Evolutionary conservation across 2,113 vertebrate species (phyloP).

Genomic region (Nycticorax nycticorax): DNA sequence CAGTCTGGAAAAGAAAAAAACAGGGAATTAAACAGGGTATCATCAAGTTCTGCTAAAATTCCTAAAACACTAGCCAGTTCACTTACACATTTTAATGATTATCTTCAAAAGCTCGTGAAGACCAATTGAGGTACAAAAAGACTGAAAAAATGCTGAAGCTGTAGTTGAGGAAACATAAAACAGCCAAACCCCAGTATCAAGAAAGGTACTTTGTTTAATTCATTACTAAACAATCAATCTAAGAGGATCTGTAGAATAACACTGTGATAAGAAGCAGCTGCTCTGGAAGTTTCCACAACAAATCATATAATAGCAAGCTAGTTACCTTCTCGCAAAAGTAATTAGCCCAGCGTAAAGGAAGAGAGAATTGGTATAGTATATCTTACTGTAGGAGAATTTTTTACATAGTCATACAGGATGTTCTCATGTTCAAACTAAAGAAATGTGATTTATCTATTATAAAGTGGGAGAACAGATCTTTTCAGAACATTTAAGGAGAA

Average conservation of each 20-base stretch:
- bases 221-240: background rate
- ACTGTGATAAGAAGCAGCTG: background rate
- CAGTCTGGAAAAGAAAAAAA: background rate
- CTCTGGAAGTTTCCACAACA: background rate
- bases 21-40: background rate
- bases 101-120: background rate
- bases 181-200: background rate
- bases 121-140: background rate
- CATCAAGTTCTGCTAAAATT: background rate
- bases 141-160: background rate
- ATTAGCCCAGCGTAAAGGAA: background rate
- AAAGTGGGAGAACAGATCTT: background rate
- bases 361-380: background rate
- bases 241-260: background rate
- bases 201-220: background rate
- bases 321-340: background rate
- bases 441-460: background rate
- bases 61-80: background rate
- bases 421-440: background rate
- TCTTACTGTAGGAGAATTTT: background rate
- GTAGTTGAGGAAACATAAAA: background rate
- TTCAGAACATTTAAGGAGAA: background rate
- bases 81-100: background rate
- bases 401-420: background rate
- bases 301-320: background rate